Evolutionary conservation across 2,888 invertebrate genomes (phyloP).

Genomic region (Eristalinus sepulchralis): DNA sequence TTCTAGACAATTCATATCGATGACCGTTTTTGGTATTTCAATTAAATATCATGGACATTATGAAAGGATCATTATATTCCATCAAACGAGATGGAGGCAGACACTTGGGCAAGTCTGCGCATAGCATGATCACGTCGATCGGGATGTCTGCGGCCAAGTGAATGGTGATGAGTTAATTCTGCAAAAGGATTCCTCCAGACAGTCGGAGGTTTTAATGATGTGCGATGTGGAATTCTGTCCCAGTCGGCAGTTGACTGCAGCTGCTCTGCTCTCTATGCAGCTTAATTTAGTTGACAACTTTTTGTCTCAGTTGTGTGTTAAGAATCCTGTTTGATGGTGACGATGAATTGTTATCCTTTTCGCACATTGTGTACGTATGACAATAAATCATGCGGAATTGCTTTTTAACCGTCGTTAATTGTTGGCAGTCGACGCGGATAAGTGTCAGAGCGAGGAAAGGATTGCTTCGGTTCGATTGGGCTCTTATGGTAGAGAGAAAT

Average conservation of each 20-base stretch:
- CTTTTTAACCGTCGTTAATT: constrained; percentile 64
- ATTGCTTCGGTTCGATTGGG: constrained; percentile 3
- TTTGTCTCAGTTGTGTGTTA: constrained; percentile 24
- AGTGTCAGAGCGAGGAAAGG: constrained; percentile 33
- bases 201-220: constrained; percentile 61
- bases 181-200: constrained; percentile 47
- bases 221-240: constrained; percentile 68
- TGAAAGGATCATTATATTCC: constrained; percentile 72
- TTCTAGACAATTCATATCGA: constrained; percentile 71
- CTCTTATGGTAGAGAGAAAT: constrained; percentile 30
- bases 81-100: constrained; percentile 39
- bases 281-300: constrained; percentile 67
- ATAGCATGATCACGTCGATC: constrained; percentile 51
- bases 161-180: constrained; percentile 64
- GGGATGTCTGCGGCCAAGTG: not conserved
- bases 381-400: constrained; percentile 59
- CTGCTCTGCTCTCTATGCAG: constrained; percentile 36
- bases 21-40: constrained; percentile 72
- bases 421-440: constrained; percentile 60
- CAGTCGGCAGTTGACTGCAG: constrained; percentile 35
- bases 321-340: constrained; percentile 67
- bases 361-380: constrained; percentile 34
- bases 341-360: constrained; percentile 70
- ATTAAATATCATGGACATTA: constrained; percentile 72
- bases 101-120: constrained; percentile 23